phyloP scores from a whole-genome alignment of 2,113 vertebrate genomes.

The Chloropsis cyanopogon region DNA sequence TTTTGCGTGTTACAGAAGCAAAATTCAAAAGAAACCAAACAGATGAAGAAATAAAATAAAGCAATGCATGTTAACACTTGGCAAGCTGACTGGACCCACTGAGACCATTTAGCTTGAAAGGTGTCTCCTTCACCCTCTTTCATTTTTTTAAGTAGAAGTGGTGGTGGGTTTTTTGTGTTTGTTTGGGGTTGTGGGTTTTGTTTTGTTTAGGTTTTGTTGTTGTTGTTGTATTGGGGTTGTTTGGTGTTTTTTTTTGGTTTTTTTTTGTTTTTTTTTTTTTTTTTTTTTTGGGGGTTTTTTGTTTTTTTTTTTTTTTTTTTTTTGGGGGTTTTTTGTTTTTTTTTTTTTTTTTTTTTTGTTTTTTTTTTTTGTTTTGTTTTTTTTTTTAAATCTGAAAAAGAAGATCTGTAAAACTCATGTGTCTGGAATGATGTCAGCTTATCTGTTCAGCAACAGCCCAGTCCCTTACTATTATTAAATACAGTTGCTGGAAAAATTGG shows the following conservation, averaged over 20 bases:
- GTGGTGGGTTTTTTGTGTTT: not conserved
- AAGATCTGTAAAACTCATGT: not conserved
- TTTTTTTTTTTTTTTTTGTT: not conserved
- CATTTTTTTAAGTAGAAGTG: not conserved
- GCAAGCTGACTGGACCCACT: not conserved
- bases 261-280: not conserved
- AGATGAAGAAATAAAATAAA: not conserved
- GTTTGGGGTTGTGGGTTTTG: not conserved
- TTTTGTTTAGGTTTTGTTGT: not conserved
- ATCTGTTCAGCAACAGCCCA: not conserved
- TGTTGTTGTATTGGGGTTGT: not conserved
- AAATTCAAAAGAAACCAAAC: not conserved
- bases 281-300: too few species aligned
- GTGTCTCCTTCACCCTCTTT: not conserved
- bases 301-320: not conserved
- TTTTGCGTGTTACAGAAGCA: not conserved
- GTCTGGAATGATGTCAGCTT: not conserved
- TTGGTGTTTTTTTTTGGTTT: not conserved
- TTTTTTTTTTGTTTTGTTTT: not conserved
- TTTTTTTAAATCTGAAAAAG: not conserved
- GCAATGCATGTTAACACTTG: not conserved
- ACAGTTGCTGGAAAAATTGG: conserved; percentile 18
- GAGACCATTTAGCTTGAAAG: not conserved
- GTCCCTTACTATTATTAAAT: conserved; percentile 15
- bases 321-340: not conserved